Evolutionary conservation across 2,113 vertebrate genomes (phyloP).

Genomic region (Emydura subglobosa): DNA sequence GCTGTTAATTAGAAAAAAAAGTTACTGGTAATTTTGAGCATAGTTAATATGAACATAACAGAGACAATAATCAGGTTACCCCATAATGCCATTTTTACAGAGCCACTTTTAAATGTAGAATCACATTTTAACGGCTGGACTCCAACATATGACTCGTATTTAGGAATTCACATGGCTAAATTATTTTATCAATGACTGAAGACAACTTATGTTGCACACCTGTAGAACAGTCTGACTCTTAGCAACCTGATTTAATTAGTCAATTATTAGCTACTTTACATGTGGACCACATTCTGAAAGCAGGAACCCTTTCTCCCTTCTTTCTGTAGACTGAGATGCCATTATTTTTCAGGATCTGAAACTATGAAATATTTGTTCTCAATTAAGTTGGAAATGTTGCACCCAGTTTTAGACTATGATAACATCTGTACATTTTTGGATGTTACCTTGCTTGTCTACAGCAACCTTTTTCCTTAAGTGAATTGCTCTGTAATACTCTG

Average conservation of each 20-base stretch:
- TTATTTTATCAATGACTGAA: conserved; percentile 16
- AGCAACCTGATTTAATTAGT: conserved; percentile 13
- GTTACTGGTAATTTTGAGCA: background rate
- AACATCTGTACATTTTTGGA: background rate
- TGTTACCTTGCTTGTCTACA: background rate
- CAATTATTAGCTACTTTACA: background rate
- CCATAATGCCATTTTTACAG: conserved; percentile 17
- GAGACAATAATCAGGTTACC: background rate
- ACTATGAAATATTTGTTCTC: background rate
- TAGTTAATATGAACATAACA: rapidly evolving
- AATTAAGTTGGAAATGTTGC: background rate
- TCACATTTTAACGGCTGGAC: background rate
- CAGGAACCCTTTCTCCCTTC: background rate
- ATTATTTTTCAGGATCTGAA: background rate
- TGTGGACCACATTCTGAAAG: conserved; percentile 14
- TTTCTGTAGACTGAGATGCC: background rate
- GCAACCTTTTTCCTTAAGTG: background rate
- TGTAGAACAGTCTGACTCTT: too few species aligned
- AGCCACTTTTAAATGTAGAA: conserved; percentile 23
- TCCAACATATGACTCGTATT: background rate
- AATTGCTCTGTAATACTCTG: background rate
- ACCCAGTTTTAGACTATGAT: background rate
- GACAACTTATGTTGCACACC: background rate
- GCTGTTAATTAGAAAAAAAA: too few species aligned
- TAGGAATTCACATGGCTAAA: conserved; percentile 6